These are phyloP conservation scores for Penaeus monodon DNA, from an alignment of 2,888 invertebrate species.

Conservation along the genomic window DNA sequence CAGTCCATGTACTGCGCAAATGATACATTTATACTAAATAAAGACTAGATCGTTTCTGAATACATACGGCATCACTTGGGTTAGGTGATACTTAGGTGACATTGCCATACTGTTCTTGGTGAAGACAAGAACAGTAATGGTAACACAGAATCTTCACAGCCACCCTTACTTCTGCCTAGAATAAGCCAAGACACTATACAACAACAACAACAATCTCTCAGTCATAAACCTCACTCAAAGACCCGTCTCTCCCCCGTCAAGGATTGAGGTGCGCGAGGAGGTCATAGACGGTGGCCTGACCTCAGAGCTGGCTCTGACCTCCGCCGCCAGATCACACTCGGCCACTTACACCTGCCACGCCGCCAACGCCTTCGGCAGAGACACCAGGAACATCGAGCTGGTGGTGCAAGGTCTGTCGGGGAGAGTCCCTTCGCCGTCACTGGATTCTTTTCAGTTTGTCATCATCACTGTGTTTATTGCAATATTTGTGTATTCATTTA, in stretches of 20 bases:
- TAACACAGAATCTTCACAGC: too few relatives aligned
- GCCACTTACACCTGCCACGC: slow-evolving; percentile 90
- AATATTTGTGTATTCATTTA: too few relatives aligned
- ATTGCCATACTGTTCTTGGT: neutral
- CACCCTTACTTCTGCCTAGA: too few relatives aligned
- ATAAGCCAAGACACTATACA: too few relatives aligned
- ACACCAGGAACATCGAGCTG: slow-evolving; percentile 71
- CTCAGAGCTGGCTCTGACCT: slow-evolving; percentile 86
- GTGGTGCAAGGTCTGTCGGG: slow-evolving; percentile 71
- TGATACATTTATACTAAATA: too few relatives aligned
- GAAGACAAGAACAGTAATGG: too few relatives aligned
- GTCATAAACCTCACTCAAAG: neutral
- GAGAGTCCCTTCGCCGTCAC: too few relatives aligned
- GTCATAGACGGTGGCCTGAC: slow-evolving; percentile 76
- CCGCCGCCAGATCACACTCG: slow-evolving; percentile 88
- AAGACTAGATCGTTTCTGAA: too few relatives aligned
- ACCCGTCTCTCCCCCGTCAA: slow-evolving; percentile 17
- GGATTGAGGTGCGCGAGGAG: slow-evolving; percentile 76
- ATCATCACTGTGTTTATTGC: too few relatives aligned
- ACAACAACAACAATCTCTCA: neutral
- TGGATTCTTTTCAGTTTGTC: too few relatives aligned
- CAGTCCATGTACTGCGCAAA: too few relatives aligned
- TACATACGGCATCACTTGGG: too few relatives aligned
- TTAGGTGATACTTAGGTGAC: neutral
- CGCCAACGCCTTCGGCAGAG: slow-evolving; percentile 75